Conservation (phyloP, 2,113 vertebrate species). For the Callochromis pleurospilus region DNA sequence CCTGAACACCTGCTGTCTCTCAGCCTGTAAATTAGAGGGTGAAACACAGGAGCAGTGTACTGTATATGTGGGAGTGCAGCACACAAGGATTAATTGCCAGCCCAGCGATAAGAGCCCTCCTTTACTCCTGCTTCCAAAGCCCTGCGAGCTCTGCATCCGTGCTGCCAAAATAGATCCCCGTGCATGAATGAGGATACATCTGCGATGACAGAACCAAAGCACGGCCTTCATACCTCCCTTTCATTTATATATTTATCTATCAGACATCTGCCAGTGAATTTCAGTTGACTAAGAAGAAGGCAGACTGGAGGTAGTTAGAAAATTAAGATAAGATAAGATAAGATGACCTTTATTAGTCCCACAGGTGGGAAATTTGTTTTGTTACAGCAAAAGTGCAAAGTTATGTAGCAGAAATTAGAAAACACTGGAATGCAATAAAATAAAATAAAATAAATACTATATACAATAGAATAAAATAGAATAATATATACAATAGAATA, state of each 20-base stretch:
- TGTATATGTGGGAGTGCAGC: slow-evolving; percentile 29
- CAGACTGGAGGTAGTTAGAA: not conserved
- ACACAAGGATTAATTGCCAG: slow-evolving; percentile 48
- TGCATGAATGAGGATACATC: slow-evolving; percentile 27
- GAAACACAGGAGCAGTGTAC: slow-evolving; percentile 24
- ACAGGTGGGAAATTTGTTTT: too few species aligned
- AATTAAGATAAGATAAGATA: not conserved
- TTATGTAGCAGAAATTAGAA: too few species aligned
- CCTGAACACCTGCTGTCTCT: slow-evolving; percentile 56
- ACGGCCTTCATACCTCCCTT: not conserved
- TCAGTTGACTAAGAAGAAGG: not conserved
- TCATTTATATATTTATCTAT: slow-evolving; percentile 18
- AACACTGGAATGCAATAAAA: too few species aligned
- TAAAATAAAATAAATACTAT: too few species aligned
- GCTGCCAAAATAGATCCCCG: slow-evolving; percentile 11
- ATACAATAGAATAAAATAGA: too few species aligned
- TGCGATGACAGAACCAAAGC: slow-evolving; percentile 15
- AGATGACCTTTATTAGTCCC: too few species aligned
- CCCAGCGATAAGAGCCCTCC: slow-evolving; percentile 32
- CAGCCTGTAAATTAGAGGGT: slow-evolving; percentile 60
- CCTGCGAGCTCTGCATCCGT: not conserved
- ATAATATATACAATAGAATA: too few species aligned
- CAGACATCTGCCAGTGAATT: slow-evolving; percentile 32
- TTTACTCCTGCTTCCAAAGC: not conserved
- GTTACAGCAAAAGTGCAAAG: too few species aligned